These are phyloP conservation scores for Temnothorax longispinosus DNA, from an alignment of 1,140 invertebrate genomes.

Conservation along the genomic window DNA sequence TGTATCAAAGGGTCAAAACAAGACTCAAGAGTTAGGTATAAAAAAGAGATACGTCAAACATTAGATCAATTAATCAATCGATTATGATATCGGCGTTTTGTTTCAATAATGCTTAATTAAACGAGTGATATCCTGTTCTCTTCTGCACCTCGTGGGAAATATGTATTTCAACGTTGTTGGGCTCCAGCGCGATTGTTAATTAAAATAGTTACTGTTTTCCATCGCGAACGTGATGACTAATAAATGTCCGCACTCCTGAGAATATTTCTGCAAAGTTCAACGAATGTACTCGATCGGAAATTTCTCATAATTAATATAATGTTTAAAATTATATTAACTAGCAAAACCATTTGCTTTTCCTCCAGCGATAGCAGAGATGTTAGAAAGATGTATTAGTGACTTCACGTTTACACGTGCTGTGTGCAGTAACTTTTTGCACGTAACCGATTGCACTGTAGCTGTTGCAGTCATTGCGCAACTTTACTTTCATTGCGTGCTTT, in stretches of 20 bases:
- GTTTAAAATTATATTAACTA: background rate
- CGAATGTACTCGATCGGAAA: background rate
- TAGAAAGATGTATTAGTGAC: background rate
- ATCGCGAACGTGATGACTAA: slow-evolving; percentile 16
- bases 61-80: background rate
- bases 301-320: background rate
- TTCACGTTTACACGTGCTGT: background rate
- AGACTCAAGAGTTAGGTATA: background rate
- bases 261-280: background rate
- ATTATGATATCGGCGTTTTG: background rate
- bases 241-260: background rate
- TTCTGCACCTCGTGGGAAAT: slow-evolving; percentile 6
- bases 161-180: background rate
- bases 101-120: slow-evolving; percentile 12
- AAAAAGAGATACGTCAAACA: background rate
- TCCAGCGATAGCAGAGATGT: background rate
- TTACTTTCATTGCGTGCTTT: slow-evolving; percentile 41
- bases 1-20: background rate
- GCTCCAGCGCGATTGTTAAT: slow-evolving; percentile 20
- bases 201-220: slow-evolving; percentile 24
- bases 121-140: background rate
- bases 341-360: background rate
- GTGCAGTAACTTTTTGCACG: slow-evolving; percentile 22
- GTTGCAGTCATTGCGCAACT: slow-evolving; percentile 24
- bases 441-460: slow-evolving; percentile 4